Base-by-base conservation (phyloP, 2,888 invertebrate genomes). In the Cheilosia soror region DNA sequence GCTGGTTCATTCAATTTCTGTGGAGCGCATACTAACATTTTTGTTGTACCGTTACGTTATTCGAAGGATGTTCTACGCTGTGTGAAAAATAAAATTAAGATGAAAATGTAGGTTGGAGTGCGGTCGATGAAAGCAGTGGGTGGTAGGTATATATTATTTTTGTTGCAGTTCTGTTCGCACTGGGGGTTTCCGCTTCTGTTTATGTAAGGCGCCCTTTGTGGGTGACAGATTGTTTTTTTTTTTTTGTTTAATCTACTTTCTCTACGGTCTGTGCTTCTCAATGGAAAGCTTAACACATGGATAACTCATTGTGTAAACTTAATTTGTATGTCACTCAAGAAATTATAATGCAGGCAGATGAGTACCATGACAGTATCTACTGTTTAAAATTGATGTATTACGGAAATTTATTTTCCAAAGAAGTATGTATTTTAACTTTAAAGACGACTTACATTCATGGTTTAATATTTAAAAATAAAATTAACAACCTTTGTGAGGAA, bases 21-120 rank as follows among this genome's bases (percentile, higher is more conserved):
- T 71, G 57, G 42, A 79, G 79, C 69, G 80, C 84, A 71, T 71
- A 80, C 47, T 60, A 75, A 79, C 40, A 27, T 71, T 80, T 80
- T 80, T 80, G 69, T 80, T 84, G 80, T 69, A 84, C 75, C 65
- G 33, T 84, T 80, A 47, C 33, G 58, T 62, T 84, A 49, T 79
- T 4, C 49, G 60, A 80, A 75, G 80, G 75, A 80, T 80, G 33
- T 58, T 42, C 44, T 73, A 33, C 7, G 40, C 55, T 49, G 40
- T 47, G 44, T 51, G 51, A 84, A 65, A 69, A 42, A 55, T 47
- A 71, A 76, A 79, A 65, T 25, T 62, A 40, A 69, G 53, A 62
- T 72, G 40, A 62, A 65, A 49, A 51, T 58, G 55, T 69, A 37
- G 47, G 58, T 44, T 44, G 69, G 57, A 37, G 69, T 51, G 68